Percentiles rank a stretch among this genome's conserved stretches.
Evolutionary conservation across 2,888 invertebrate species (phyloP).

Genomic region (Drosophila longiperda): DNA sequence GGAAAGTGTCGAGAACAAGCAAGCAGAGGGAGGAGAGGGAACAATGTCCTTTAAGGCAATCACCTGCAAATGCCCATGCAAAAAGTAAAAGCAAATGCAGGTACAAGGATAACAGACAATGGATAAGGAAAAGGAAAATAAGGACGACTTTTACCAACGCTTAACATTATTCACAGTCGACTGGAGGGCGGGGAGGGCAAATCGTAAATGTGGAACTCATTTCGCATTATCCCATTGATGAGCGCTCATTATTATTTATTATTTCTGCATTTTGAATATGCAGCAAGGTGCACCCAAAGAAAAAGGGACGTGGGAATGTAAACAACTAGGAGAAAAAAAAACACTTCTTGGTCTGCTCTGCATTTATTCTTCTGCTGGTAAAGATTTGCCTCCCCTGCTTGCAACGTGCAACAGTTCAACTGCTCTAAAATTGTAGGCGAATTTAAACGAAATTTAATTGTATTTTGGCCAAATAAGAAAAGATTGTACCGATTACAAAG

Average conservation of each 20-base stretch:
- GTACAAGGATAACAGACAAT: conserved; percentile 19
- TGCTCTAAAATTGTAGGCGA: conserved; percentile 41
- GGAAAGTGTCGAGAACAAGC: conserved; percentile 44
- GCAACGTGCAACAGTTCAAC: conserved; percentile 30
- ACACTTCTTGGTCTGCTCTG: conserved; percentile 2
- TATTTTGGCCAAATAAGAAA: conserved; percentile 50
- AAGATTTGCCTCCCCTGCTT: conserved; percentile 29
- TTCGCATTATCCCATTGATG: conserved; percentile 78
- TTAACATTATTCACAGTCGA: conserved; percentile 68
- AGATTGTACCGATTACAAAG: conserved; percentile 28
- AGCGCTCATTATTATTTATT: conserved; percentile 76
- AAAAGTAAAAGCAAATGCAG: conserved; percentile 24
- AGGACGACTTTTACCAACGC: conserved; percentile 65
- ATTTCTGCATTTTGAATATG: conserved; percentile 63
- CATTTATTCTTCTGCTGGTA: conserved; percentile 28
- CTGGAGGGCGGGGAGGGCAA: conserved; percentile 13
- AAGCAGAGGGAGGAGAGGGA: not conserved
- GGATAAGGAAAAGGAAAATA: not conserved
- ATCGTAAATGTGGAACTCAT: conserved; percentile 67
- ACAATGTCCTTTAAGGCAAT: conserved; percentile 39
- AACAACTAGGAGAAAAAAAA: conserved; percentile 54
- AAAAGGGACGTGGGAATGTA: conserved; percentile 74
- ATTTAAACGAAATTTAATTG: conserved; percentile 79
- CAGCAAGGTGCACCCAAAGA: conserved; percentile 63
- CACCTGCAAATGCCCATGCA: conserved; percentile 57